Conservation (phyloP, 1,140 invertebrate genomes). For the Hirudo medicinalis region DNA sequence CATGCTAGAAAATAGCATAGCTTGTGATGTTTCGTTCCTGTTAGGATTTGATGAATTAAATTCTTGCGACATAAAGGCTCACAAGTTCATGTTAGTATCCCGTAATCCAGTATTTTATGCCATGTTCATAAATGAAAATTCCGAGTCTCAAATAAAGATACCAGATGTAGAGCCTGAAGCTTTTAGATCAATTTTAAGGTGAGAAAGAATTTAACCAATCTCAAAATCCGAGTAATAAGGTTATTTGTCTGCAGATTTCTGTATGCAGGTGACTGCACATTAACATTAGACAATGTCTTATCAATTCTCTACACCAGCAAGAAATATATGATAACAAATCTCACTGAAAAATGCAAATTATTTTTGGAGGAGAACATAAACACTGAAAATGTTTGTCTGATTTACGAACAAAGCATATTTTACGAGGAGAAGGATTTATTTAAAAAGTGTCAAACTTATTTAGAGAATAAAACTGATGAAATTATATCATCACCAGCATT, state of each 20-base stretch:
- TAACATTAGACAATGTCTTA: constrained; percentile 68
- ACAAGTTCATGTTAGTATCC: constrained; percentile 68
- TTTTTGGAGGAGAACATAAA: constrained; percentile 64
- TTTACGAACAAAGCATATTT: constrained; percentile 68
- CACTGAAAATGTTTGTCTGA: constrained; percentile 60
- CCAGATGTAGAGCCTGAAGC: constrained; percentile 69
- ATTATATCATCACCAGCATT: constrained; percentile 59
- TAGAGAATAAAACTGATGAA: constrained; percentile 49
- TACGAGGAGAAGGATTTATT: constrained; percentile 66
- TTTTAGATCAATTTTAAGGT: constrained; percentile 60
- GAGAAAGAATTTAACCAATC: constrained; percentile 26
- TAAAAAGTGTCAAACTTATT: constrained; percentile 51
- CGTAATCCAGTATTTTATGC: constrained; percentile 67
- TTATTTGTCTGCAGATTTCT: constrained; percentile 52
- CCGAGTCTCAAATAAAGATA: constrained; percentile 56
- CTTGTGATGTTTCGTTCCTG: constrained; percentile 18
- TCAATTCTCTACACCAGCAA: constrained; percentile 72
- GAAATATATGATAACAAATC: constrained; percentile 68
- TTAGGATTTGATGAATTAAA: constrained; percentile 9
- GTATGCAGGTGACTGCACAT: constrained; percentile 62
- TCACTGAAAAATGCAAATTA: constrained; percentile 64
- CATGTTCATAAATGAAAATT: constrained; percentile 61
- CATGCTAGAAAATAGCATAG: constrained; percentile 19
- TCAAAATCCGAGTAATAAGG: neutral
- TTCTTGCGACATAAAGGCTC: constrained; percentile 40